A percentile compares a stretch with the other conserved stretches of the same genome.
These are phyloP conservation scores for Watsonalla cultraria DNA, from an alignment of 2,888 invertebrate genomes.

Conservation along the genomic window DNA sequence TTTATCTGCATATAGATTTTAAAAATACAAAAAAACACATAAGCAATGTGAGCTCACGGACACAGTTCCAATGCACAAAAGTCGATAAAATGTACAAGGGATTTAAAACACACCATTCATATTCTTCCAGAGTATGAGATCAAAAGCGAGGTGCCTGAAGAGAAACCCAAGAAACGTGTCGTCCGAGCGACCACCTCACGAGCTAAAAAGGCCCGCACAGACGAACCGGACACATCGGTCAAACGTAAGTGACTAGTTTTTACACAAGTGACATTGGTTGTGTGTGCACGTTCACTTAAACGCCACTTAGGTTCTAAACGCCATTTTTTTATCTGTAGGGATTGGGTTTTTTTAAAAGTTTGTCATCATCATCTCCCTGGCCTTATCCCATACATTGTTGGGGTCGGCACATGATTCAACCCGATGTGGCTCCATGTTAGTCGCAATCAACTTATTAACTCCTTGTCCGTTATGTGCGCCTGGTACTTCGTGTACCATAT, in stretches of 20 bases:
- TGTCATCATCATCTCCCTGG: too few species aligned
- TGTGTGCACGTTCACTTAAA: constrained; percentile 33
- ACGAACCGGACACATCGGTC: constrained; percentile 41
- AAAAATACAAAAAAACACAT: background rate
- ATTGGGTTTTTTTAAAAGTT: too few species aligned
- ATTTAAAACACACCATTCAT: too few species aligned
- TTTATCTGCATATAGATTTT: background rate
- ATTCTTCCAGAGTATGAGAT: constrained; percentile 59
- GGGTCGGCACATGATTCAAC: too few species aligned
- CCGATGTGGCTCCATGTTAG: too few species aligned
- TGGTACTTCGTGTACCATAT: too few species aligned
- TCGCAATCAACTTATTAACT: too few species aligned
- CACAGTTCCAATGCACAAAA: too few species aligned
- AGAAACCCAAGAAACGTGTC: constrained; percentile 53
- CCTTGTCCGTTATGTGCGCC: too few species aligned
- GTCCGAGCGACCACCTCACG: constrained; percentile 30
- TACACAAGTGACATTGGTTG: constrained; percentile 27
- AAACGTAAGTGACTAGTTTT: constrained; percentile 63
- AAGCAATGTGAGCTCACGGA: too few species aligned
- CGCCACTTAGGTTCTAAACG: background rate
- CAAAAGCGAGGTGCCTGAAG: constrained; percentile 46
- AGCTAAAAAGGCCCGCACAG: constrained; percentile 49
- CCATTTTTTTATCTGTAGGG: background rate
- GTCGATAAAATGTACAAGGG: too few species aligned
- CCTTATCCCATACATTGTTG: too few species aligned